phyloP scores from a whole-genome alignment of 2,113 vertebrate species.

The Oncorhynchus gorbuscha region DNA sequence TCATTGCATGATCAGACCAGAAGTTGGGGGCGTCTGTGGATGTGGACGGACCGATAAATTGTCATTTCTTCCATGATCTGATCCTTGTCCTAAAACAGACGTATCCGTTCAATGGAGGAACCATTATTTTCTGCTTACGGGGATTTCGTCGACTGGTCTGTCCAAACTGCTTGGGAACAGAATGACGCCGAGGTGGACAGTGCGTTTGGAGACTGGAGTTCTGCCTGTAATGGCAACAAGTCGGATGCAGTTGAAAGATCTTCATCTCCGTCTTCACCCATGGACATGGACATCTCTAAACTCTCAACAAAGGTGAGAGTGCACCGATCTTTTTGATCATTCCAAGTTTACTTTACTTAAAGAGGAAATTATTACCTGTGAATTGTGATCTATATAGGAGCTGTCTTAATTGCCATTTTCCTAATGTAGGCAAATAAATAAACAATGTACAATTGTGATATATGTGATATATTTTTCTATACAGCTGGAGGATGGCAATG shows the following conservation, averaged over 20 bases:
- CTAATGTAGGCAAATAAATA: too few species aligned
- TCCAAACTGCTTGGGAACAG: not conserved
- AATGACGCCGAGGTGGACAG: not conserved
- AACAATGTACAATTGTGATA: not conserved
- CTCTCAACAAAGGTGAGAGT: not conserved
- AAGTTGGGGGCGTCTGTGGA: too few species aligned
- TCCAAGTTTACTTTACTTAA: too few species aligned
- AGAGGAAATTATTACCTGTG: not conserved
- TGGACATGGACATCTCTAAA: too few species aligned
- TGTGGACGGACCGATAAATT: too few species aligned
- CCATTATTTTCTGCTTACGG: too few species aligned
- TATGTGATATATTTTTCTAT: not conserved
- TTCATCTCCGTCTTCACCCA: not conserved
- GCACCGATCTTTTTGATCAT: too few species aligned
- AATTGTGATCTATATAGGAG: not conserved
- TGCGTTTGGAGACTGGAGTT: slow-evolving; percentile 27
- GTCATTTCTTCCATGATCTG: too few species aligned
- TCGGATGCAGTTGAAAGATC: not conserved
- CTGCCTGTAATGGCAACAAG: not conserved
- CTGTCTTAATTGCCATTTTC: not conserved
- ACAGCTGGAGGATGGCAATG: not conserved
- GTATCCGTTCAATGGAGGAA: too few species aligned
- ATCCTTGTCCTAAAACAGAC: too few species aligned
- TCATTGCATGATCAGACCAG: too few species aligned
- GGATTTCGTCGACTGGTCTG: too few species aligned